A percentile compares a stretch with the other conserved stretches of the same genome.
Conservation (phyloP, 2,797 vertebrate genomes). For the Leptatherina wallacei region DNA sequence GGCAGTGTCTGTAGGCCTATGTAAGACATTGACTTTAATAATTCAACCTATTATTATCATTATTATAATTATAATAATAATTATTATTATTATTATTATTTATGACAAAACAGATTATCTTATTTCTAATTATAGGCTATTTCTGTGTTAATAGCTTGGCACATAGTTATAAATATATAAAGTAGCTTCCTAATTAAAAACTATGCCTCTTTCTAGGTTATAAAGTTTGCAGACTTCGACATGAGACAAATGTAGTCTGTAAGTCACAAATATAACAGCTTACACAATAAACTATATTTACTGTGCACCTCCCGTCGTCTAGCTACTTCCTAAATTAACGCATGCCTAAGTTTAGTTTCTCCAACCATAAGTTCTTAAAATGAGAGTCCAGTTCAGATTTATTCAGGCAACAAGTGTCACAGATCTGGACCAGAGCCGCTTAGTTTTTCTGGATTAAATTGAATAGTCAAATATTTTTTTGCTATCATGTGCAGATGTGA, state of each 20-base stretch:
- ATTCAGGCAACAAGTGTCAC: conserved; percentile 28
- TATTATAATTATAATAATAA: neutral
- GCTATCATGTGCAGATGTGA: neutral
- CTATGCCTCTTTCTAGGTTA: neutral
- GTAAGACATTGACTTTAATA: neutral
- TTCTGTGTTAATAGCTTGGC: neutral
- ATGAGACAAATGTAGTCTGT: neutral
- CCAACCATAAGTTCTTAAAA: neutral
- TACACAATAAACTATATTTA: neutral
- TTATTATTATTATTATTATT: neutral
- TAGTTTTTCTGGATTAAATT: neutral
- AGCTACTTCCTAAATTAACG: neutral
- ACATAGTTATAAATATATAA: neutral
- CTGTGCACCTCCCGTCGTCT: neutral
- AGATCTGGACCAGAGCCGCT: neutral
- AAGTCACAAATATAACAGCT: neutral
- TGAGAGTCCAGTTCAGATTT: neutral
- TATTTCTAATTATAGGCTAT: neutral
- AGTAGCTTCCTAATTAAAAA: neutral
- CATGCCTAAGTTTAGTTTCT: neutral
- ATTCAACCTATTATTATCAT: neutral
- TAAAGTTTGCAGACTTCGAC: conserved; percentile 1
- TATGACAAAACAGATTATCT: neutral
- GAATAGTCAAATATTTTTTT: neutral
- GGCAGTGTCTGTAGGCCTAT: neutral